Conservation (phyloP, 2,888 invertebrate species). For the Lasioglossum pauxillum region DNA sequence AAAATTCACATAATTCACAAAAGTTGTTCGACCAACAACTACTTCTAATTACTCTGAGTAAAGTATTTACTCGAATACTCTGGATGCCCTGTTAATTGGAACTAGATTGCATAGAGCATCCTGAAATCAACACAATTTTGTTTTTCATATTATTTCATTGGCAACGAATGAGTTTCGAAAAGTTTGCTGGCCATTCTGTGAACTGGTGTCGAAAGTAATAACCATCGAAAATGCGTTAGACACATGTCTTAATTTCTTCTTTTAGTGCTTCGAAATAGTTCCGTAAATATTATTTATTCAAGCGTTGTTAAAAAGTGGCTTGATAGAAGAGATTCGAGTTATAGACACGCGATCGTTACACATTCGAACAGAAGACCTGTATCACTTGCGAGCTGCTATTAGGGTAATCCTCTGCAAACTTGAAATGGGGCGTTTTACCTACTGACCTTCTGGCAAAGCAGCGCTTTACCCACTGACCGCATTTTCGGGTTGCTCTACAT, state of each 20-base stretch:
- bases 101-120: neutral
- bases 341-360: neutral
- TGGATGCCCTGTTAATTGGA: neutral
- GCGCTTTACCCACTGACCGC: slow-evolving; percentile 11
- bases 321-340: neutral
- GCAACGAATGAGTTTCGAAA: neutral
- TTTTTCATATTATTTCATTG: neutral
- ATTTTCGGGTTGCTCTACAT: neutral
- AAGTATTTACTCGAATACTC: neutral
- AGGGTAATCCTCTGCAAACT: neutral
- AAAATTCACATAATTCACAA: neutral
- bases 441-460: slow-evolving; percentile 7
- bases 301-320: neutral
- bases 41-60: neutral
- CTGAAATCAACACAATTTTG: neutral
- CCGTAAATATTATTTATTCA: too few relatives aligned
- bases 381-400: neutral
- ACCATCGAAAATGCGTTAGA: too few relatives aligned
- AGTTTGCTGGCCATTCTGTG: too few relatives aligned
- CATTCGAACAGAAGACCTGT: neutral
- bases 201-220: too few relatives aligned
- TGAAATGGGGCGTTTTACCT: neutral
- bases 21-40: neutral
- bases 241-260: too few relatives aligned
- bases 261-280: too few relatives aligned